Evolutionary conservation across 2,797 vertebrate species (phyloP).

Genomic region (Brachyalestes nurse): DNA sequence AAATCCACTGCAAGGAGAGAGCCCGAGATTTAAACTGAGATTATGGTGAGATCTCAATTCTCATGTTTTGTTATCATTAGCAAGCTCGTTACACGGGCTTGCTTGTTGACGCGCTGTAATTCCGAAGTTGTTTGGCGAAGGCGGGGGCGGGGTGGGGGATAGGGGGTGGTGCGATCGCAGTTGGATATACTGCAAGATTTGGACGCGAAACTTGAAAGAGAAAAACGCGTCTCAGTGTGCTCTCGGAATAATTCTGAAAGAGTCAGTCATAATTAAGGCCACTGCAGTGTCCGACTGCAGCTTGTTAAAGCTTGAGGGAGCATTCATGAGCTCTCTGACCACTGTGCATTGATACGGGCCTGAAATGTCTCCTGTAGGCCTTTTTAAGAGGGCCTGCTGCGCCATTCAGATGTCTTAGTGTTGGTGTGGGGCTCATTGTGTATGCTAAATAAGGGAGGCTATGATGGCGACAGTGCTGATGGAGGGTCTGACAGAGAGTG

Average conservation of each 20-base stretch:
- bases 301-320: slow-evolving; percentile 41
- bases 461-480: slow-evolving; percentile 17
- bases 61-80: slow-evolving; percentile 57
- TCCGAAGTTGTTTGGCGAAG: slow-evolving; percentile 22
- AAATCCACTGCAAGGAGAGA: slow-evolving; percentile 30
- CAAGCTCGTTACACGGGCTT: slow-evolving; percentile 45
- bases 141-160: not conserved
- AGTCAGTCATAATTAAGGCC: slow-evolving; percentile 48
- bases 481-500: slow-evolving; percentile 26
- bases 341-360: slow-evolving; percentile 20
- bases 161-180: not conserved
- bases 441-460: slow-evolving; percentile 41
- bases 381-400: slow-evolving; percentile 19
- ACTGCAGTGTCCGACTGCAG: slow-evolving; percentile 36
- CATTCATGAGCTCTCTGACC: slow-evolving; percentile 27
- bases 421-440: slow-evolving; percentile 27
- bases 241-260: slow-evolving; percentile 34
- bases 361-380: slow-evolving; percentile 19
- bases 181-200: slow-evolving; percentile 8
- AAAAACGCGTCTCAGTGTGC: slow-evolving; percentile 38
- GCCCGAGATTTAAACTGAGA: slow-evolving; percentile 53
- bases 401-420: slow-evolving; percentile 17
- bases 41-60: slow-evolving; percentile 52
- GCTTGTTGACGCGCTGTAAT: slow-evolving; percentile 23
- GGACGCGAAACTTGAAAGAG: slow-evolving; percentile 35